These are phyloP conservation scores for Gerosis bhagava DNA, from an alignment of 2,888 invertebrate genomes.

Conservation along the genomic window DNA sequence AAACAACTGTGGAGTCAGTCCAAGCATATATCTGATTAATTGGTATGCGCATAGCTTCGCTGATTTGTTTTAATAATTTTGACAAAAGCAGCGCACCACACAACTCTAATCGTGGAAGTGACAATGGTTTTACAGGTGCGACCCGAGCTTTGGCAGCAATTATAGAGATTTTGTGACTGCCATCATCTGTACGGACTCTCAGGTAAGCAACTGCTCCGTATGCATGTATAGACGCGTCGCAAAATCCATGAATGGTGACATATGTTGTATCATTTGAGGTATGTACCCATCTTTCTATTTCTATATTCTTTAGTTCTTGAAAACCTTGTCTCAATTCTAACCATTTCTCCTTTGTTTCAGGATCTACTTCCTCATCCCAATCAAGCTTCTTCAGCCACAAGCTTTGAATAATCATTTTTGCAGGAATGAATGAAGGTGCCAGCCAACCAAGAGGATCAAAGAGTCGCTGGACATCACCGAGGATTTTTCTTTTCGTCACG, in stretches of 20 bases:
- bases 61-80: constrained; percentile 23
- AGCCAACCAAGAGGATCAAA: constrained; percentile 25
- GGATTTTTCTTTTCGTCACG: constrained; percentile 31
- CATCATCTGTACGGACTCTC: constrained; percentile 8
- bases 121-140: constrained; percentile 20
- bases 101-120: constrained; percentile 27
- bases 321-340: constrained; percentile 1
- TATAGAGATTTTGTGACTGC: constrained; percentile 13
- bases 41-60: too few species aligned
- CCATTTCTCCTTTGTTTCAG: constrained; percentile 3
- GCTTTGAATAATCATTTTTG: constrained; percentile 23
- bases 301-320: not conserved
- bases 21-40: too few species aligned
- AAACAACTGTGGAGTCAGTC: constrained; percentile 28
- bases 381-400: constrained; percentile 19
- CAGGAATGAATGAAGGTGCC: constrained; percentile 13
- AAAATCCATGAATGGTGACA: constrained; percentile 6
- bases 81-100: constrained; percentile 23
- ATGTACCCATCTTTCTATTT: constrained; percentile 3
- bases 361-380: constrained; percentile 20
- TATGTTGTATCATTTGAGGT: not conserved
- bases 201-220: constrained; percentile 28
- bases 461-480: constrained; percentile 18
- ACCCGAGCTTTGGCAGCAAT: constrained; percentile 21
- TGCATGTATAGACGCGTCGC: constrained; percentile 23